These are phyloP conservation scores for Geococcyx californianus DNA, from an alignment of 2,113 vertebrate genomes.

Conservation along the genomic window DNA sequence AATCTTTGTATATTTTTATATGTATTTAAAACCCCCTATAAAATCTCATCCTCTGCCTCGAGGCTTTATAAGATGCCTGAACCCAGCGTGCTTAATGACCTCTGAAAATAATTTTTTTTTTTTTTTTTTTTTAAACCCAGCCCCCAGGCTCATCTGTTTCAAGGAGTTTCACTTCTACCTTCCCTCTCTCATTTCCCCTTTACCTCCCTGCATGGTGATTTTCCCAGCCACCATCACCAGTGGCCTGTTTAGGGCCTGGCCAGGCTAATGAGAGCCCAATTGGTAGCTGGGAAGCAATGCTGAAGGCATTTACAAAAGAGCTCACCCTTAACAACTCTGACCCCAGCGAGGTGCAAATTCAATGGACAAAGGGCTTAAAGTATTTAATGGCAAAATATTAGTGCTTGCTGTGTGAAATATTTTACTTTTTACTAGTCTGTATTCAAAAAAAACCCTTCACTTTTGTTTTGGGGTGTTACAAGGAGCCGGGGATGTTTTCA, in stretches of 20 bases:
- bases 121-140: background rate
- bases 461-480: slow-evolving; percentile 54
- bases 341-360: slow-evolving; percentile 18
- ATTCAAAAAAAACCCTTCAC: background rate
- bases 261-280: slow-evolving; percentile 21
- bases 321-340: slow-evolving; percentile 17
- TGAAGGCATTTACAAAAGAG: slow-evolving; percentile 29
- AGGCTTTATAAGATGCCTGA: background rate
- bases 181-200: slow-evolving; percentile 67
- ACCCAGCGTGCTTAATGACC: background rate
- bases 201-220: slow-evolving; percentile 11
- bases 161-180: slow-evolving; percentile 69
- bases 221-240: background rate
- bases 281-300: background rate
- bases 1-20: background rate
- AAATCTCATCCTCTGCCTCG: background rate
- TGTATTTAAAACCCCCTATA: background rate
- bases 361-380: slow-evolving; percentile 36
- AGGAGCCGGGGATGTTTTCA: slow-evolving; percentile 29
- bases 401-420: background rate
- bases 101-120: background rate
- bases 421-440: slow-evolving; percentile 21
- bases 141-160: background rate
- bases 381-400: slow-evolving; percentile 46
- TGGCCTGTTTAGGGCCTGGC: background rate